Conservation (phyloP, 2,113 vertebrate species). For the Ancistrus triradiatus region DNA sequence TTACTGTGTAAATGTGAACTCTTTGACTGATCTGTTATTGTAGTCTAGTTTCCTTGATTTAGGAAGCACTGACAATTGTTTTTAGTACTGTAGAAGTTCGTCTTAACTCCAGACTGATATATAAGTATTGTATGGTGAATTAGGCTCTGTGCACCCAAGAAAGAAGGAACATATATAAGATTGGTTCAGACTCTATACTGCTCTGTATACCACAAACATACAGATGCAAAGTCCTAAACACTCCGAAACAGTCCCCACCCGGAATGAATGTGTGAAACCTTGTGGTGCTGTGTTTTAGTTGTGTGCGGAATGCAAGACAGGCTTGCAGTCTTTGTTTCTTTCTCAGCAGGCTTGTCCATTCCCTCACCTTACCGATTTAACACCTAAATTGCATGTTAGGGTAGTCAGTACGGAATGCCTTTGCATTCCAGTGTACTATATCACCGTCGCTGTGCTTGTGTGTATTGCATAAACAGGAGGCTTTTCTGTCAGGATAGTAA, state of each 20-base stretch:
- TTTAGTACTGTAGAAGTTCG: too few relatives aligned
- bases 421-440: conserved; percentile 9
- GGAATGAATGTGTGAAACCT: not conserved
- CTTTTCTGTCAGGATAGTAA: not conserved
- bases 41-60: too few relatives aligned
- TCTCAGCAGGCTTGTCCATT: not conserved
- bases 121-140: too few relatives aligned
- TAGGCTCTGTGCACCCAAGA: too few relatives aligned
- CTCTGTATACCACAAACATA: too few relatives aligned
- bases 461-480: conserved; percentile 21
- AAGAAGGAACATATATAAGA: too few relatives aligned
- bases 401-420: not conserved
- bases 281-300: not conserved
- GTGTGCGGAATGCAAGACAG: not conserved
- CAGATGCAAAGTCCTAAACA: too few relatives aligned
- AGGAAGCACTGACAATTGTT: too few relatives aligned
- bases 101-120: too few relatives aligned
- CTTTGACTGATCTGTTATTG: too few relatives aligned
- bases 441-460: not conserved
- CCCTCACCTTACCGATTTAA: not conserved
- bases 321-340: not conserved
- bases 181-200: too few relatives aligned
- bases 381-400: conserved; percentile 17
- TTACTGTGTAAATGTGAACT: too few relatives aligned
- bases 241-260: not conserved